Evolutionary conservation across 2,888 invertebrate genomes (phyloP).

Genomic region (Clivina fossor): DNA sequence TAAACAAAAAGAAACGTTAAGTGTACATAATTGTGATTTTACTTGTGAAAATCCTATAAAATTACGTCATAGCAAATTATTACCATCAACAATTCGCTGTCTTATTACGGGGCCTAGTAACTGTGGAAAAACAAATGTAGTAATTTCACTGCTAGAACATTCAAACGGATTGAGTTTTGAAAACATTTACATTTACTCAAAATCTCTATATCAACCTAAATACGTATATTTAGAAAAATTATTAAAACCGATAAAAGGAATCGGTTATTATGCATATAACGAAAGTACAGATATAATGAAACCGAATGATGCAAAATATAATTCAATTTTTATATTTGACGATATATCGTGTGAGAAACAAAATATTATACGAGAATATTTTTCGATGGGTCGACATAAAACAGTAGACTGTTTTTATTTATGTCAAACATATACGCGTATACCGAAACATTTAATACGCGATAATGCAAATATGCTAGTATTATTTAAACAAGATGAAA

Average conservation of each 20-base stretch:
- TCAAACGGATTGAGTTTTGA: conserved; percentile 28
- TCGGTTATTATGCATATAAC: conserved; percentile 38
- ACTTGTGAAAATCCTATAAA: too few species aligned
- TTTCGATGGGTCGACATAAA: conserved; percentile 45
- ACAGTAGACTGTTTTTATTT: conserved; percentile 46
- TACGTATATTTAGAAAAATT: conserved; percentile 40
- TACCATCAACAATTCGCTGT: conserved; percentile 17
- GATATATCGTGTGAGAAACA: conserved; percentile 47
- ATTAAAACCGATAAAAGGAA: conserved; percentile 36
- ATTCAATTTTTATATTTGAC: conserved; percentile 49
- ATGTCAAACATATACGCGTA: conserved; percentile 45
- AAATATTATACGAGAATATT: conserved; percentile 43
- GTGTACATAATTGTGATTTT: conserved; percentile 16
- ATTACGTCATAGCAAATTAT: conserved; percentile 3
- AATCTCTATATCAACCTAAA: conserved; percentile 40
- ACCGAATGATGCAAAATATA: conserved; percentile 39
- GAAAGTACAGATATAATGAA: conserved; percentile 35
- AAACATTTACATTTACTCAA: conserved; percentile 32
- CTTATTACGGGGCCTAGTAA: conserved; percentile 22
- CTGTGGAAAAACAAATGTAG: conserved; percentile 34
- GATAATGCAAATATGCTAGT: conserved; percentile 47
- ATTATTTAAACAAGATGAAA: conserved; percentile 46
- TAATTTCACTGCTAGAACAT: conserved; percentile 26
- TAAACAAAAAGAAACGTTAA: conserved; percentile 3
- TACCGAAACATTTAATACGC: conserved; percentile 47